Evolutionary conservation across 2,797 vertebrate genomes (phyloP).

Genomic region (Melanotaenia boesemani): DNA sequence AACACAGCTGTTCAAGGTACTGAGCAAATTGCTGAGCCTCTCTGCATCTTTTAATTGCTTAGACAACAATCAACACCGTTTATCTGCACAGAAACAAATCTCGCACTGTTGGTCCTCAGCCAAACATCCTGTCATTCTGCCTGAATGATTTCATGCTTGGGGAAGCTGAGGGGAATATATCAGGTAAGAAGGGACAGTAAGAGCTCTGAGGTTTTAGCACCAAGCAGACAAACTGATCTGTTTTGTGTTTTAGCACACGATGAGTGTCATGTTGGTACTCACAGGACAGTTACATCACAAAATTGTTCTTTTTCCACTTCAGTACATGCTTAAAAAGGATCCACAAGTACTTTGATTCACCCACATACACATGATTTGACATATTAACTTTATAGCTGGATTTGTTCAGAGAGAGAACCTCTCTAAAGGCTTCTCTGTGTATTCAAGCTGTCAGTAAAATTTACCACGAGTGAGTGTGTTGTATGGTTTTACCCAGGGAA

Average conservation of each 20-base stretch:
- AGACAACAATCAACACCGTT: conserved; percentile 58
- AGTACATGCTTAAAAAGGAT: conserved; percentile 15
- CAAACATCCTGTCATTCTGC: conserved; percentile 67
- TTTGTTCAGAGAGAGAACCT: conserved; percentile 1
- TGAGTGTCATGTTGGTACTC: conserved; percentile 11
- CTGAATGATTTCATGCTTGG: conserved; percentile 65
- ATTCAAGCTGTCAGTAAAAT: background rate
- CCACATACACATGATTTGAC: conserved; percentile 32
- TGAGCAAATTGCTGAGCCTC: conserved; percentile 27
- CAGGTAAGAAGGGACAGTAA: conserved; percentile 39
- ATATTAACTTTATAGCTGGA: conserved; percentile 7
- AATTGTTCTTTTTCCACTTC: conserved; percentile 26
- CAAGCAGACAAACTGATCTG: conserved; percentile 18
- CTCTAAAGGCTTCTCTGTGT: conserved; percentile 1
- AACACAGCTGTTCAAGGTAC: conserved; percentile 10
- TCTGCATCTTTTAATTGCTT: conserved; percentile 24
- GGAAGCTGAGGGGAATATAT: conserved; percentile 55
- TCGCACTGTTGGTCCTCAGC: conserved; percentile 47
- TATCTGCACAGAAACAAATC: conserved; percentile 74
- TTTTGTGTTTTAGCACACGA: conserved; percentile 4
- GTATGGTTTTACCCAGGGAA: background rate
- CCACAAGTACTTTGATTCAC: conserved; percentile 30
- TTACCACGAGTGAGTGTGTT: background rate
- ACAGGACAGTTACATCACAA: background rate
- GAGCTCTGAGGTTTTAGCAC: conserved; percentile 15